These are phyloP conservation scores for Bufo bufo DNA, from an alignment of 2,113 vertebrate genomes.

Conservation along the genomic window DNA sequence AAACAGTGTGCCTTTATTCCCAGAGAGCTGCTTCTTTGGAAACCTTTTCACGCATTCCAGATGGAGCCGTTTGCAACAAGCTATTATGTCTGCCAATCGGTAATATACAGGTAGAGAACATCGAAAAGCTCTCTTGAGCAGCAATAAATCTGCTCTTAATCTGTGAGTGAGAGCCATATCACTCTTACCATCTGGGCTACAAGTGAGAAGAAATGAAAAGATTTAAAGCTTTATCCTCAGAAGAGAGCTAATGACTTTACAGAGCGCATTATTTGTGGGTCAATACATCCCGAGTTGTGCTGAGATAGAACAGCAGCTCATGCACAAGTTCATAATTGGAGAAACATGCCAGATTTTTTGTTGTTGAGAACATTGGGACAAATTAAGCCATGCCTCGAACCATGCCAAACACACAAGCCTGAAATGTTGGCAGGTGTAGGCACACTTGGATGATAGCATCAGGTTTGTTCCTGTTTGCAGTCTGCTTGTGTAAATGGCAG, in stretches of 20 bases:
- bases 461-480: not conserved
- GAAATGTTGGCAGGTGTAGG: not conserved
- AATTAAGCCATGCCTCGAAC: not conserved
- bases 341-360: not conserved
- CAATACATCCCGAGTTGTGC: not conserved
- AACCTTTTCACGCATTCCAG: constrained; percentile 40
- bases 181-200: constrained; percentile 46
- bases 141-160: constrained; percentile 51
- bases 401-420: not conserved
- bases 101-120: constrained; percentile 50
- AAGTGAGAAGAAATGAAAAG: constrained; percentile 2
- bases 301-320: not conserved
- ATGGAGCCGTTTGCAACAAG: constrained; percentile 38
- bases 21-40: constrained; percentile 28
- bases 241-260: constrained; percentile 14
- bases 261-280: not conserved
- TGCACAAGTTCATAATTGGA: not conserved
- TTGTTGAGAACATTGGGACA: not conserved
- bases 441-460: not conserved
- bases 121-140: constrained; percentile 41
- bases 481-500: not conserved
- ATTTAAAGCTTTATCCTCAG: constrained; percentile 37
- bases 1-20: constrained; percentile 28
- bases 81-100: constrained; percentile 39
- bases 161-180: constrained; percentile 34